Conservation (phyloP, 2,797 vertebrate genomes). For the Lutjanus campechanus region DNA sequence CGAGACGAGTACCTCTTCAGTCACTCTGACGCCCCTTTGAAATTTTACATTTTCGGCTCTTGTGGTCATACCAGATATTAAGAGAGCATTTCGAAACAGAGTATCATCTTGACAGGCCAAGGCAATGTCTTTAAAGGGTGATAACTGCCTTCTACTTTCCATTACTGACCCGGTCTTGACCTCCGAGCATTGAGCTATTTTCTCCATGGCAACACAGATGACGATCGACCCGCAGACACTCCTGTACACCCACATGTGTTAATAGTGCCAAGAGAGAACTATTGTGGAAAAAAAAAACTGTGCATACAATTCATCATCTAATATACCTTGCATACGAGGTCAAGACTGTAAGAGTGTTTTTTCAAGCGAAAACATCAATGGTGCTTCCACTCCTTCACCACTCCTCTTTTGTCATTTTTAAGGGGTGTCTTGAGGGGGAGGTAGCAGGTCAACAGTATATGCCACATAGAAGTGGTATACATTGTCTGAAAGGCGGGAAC, state of each 20-base stretch:
- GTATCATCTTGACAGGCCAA: constrained; percentile 27
- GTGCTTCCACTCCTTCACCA: too few species aligned
- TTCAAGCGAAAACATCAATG: not conserved
- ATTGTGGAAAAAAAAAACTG: not conserved
- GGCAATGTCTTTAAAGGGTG: constrained; percentile 33
- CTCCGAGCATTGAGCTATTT: constrained; percentile 37
- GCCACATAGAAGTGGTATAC: too few species aligned
- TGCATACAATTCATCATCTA: not conserved
- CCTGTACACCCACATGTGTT: constrained; percentile 41
- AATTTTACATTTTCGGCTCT: constrained; percentile 35
- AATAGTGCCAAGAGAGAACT: constrained; percentile 36
- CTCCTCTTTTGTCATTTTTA: too few species aligned
- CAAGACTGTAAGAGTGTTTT: not conserved
- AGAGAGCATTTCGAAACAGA: constrained; percentile 10
- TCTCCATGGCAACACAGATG: constrained; percentile 61
- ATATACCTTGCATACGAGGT: not conserved
- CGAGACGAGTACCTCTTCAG: constrained; percentile 18
- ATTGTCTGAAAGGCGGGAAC: too few species aligned
- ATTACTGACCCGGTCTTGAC: constrained; percentile 53
- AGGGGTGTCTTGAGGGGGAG: too few species aligned
- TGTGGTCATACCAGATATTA: constrained; percentile 25
- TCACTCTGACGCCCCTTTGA: constrained; percentile 14
- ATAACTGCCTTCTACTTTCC: constrained; percentile 35
- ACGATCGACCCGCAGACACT: constrained; percentile 26
- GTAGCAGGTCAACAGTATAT: too few species aligned